phyloP scores from a whole-genome alignment of 2,888 invertebrate genomes.

The Coelopa pilipes region DNA sequence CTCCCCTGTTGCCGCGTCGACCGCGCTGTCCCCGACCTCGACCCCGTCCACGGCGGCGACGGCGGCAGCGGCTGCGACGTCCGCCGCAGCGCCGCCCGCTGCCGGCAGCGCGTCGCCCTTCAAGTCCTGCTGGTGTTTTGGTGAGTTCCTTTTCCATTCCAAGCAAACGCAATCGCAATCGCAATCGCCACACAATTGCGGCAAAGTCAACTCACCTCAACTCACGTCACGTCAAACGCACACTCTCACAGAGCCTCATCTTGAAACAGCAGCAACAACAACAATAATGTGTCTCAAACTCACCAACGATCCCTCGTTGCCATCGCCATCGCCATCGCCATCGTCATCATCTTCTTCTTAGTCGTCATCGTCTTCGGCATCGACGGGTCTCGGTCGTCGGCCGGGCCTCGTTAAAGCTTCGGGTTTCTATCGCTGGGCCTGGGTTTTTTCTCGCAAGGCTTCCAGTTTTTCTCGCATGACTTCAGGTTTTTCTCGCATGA shows the following conservation, averaged over 20 bases:
- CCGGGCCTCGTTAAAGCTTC: too few relatives aligned
- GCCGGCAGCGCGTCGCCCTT: slow-evolving; percentile 54
- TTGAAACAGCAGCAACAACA: slow-evolving; percentile 8
- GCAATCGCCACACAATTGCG: background rate
- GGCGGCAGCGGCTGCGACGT: slow-evolving; percentile 44
- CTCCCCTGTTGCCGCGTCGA: slow-evolving; percentile 32
- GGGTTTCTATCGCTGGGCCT: too few relatives aligned
- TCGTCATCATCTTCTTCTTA: too few relatives aligned
- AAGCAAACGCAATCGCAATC: slow-evolving; percentile 42
- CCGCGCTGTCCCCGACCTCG: slow-evolving; percentile 33
- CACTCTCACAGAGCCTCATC: too few relatives aligned
- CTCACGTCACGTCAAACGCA: too few relatives aligned
- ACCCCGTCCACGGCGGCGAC: slow-evolving; percentile 35
- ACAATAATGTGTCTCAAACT: slow-evolving; percentile 25
- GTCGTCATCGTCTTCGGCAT: too few relatives aligned
- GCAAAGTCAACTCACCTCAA: slow-evolving; percentile 28
- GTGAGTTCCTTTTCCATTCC: slow-evolving; percentile 58
- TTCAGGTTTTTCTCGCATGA: too few relatives aligned
- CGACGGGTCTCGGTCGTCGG: too few relatives aligned
- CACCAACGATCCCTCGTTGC: too few relatives aligned
- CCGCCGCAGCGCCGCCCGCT: slow-evolving; percentile 52
- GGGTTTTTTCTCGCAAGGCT: too few relatives aligned
- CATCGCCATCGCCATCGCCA: too few relatives aligned
- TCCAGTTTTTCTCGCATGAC: too few relatives aligned
- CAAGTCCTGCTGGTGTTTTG: slow-evolving; percentile 67